Percentiles rank a stretch among this genome's conserved stretches.
These are phyloP conservation scores for Platycheirus albimanus DNA, from an alignment of 2,888 invertebrate species.

Conservation along the genomic window DNA sequence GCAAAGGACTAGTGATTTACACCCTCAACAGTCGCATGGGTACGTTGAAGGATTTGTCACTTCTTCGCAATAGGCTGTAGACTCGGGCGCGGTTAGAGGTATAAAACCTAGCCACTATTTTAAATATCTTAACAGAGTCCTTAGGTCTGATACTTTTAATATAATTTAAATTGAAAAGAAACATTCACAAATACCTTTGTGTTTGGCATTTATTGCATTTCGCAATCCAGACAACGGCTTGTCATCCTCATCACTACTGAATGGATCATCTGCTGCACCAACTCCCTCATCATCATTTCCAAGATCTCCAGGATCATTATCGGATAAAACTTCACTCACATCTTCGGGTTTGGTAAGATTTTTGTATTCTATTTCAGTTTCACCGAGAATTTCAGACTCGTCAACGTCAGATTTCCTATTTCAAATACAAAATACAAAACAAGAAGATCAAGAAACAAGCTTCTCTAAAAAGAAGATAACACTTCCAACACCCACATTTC, in stretches of 20 bases:
- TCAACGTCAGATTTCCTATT: background rate
- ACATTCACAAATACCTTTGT: too few relatives aligned
- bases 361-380: conserved; percentile 75
- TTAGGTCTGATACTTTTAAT: too few relatives aligned
- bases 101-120: too few relatives aligned
- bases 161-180: too few relatives aligned
- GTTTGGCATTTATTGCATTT: background rate
- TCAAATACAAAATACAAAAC: background rate
- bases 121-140: too few relatives aligned
- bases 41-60: too few relatives aligned
- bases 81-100: too few relatives aligned
- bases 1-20: too few relatives aligned
- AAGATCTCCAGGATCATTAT: conserved; percentile 11
- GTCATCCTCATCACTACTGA: conserved; percentile 79
- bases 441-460: background rate
- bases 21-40: too few relatives aligned
- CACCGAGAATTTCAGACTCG: conserved; percentile 68
- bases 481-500: conserved; percentile 8
- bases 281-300: conserved; percentile 9
- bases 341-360: conserved; percentile 33
- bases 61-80: too few relatives aligned
- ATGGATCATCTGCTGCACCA: conserved; percentile 76
- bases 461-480: background rate
- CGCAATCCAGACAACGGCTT: conserved; percentile 69
- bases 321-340: conserved; percentile 11